phyloP scores from a whole-genome alignment of 2,888 invertebrate genomes.

The Synergus gifuensis region DNA sequence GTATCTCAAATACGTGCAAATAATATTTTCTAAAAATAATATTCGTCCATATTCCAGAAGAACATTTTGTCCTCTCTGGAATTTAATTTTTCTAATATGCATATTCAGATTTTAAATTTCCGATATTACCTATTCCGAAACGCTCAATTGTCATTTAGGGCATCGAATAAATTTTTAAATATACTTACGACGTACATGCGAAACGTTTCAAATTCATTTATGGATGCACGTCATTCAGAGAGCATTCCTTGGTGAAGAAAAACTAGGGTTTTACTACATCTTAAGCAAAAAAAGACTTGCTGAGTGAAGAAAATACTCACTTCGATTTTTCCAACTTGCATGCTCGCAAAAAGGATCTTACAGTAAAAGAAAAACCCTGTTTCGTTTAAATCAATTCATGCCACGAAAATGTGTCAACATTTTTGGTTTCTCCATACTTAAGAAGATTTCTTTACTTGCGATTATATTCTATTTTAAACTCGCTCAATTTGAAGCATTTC shows the following conservation, averaged over 20 bases:
- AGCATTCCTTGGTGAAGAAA: conserved; percentile 15
- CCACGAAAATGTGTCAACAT: background rate
- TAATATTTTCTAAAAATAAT: too few species aligned
- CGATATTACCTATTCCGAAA: background rate
- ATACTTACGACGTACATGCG: conserved; percentile 25
- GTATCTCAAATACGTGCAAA: background rate
- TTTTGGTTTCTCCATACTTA: background rate
- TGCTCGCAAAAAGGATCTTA: conserved; percentile 14
- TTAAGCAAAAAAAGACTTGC: background rate
- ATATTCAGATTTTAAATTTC: background rate
- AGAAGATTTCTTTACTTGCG: background rate
- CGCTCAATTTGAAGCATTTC: background rate
- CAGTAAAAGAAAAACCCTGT: conserved; percentile 16
- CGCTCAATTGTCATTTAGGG: background rate
- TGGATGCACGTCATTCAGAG: conserved; percentile 27
- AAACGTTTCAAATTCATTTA: conserved; percentile 14
- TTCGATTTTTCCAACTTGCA: background rate
- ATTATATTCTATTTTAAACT: background rate
- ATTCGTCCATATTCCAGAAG: background rate
- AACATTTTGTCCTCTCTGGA: background rate
- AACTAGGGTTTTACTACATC: background rate
- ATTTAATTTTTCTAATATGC: background rate
- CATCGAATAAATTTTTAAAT: background rate
- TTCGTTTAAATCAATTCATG: conserved; percentile 18
- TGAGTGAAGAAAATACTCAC: background rate